phyloP scores from a whole-genome alignment of 2,888 invertebrate species.

The Ophion ellenae region DNA sequence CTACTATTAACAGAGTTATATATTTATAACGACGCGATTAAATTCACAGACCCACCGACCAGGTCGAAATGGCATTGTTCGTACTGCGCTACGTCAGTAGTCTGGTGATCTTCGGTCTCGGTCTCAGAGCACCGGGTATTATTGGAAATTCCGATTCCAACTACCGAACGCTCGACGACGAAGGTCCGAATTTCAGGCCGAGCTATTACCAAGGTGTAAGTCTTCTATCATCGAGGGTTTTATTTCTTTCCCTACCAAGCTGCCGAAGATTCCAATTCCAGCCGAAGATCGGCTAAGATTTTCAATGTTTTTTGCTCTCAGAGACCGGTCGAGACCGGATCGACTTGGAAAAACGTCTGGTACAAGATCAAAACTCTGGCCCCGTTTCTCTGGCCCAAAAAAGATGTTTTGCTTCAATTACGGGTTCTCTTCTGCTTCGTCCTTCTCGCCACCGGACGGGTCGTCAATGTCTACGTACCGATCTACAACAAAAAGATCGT shows the following conservation, averaged over 20 bases:
- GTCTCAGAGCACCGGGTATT: conserved; percentile 95
- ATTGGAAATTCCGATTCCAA: conserved; percentile 77
- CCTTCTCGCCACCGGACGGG: conserved; percentile 91
- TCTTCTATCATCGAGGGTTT: conserved; percentile 43
- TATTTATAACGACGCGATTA: conserved; percentile 50
- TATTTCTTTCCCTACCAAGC: background rate
- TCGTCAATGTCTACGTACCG: conserved; percentile 95
- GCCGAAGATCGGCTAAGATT: conserved; percentile 46
- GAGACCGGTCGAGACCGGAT: conserved; percentile 86
- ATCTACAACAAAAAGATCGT: conserved; percentile 96
- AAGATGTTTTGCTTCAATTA: conserved; percentile 90
- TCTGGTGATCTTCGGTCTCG: conserved; percentile 92
- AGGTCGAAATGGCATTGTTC: conserved; percentile 94
- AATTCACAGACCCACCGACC: conserved; percentile 89
- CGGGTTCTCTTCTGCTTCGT: conserved; percentile 92
- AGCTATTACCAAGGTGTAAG: conserved; percentile 80
- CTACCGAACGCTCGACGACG: conserved; percentile 70
- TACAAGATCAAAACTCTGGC: conserved; percentile 91
- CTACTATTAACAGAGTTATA: background rate
- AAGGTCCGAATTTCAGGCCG: conserved; percentile 72
- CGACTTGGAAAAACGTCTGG: conserved; percentile 92
- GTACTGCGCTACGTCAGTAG: conserved; percentile 91
- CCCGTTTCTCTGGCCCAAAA: conserved; percentile 98
- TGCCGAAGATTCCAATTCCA: background rate
- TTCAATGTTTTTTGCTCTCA: conserved; percentile 65